A percentile compares a stretch with the other conserved stretches of the same genome.
Conservation (phyloP, 2,888 invertebrate species). For the Melieria crassipennis region DNA sequence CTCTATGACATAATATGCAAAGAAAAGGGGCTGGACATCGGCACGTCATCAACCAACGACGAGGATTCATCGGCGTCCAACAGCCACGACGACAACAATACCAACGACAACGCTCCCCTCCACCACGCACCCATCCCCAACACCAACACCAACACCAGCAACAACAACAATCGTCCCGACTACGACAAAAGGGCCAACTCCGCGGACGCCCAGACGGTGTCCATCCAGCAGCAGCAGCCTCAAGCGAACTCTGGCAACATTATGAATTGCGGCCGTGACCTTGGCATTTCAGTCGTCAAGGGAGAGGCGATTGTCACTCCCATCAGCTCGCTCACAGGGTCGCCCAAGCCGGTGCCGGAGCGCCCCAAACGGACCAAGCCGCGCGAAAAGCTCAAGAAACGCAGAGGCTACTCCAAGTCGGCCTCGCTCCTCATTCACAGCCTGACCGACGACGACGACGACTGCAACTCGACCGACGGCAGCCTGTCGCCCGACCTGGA, state of each 20-base stretch:
- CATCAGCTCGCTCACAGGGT: no score
- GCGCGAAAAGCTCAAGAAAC: slow-evolving; percentile 11
- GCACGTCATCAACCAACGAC: slow-evolving; percentile 52
- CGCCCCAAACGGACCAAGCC: no score
- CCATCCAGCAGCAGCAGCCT: no score
- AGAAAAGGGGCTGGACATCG: slow-evolving; percentile 62
- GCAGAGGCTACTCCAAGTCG: slow-evolving; percentile 30
- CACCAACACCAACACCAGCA: slow-evolving; percentile 28
- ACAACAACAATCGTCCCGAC: slow-evolving; percentile 31
- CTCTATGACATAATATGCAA: slow-evolving; percentile 67
- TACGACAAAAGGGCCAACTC: slow-evolving; percentile 26
- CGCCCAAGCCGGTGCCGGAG: no score
- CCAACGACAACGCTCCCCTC: slow-evolving; percentile 37
- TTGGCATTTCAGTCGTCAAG: no score
- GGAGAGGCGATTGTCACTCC: no score
- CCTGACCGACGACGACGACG: slow-evolving; percentile 44
- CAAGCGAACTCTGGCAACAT: no score
- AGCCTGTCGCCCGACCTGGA: slow-evolving; percentile 29
- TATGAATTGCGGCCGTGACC: no score
- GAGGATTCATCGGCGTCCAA: slow-evolving; percentile 43
- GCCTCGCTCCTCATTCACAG: slow-evolving; percentile 38
- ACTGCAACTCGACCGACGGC: slow-evolving; percentile 27
- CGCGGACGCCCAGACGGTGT: no score
- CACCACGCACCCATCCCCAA: slow-evolving; percentile 6
- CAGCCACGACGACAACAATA: slow-evolving; percentile 31